These are phyloP conservation scores for Metopolophium dirhodum DNA, from an alignment of 1,140 invertebrate species.

Conservation along the genomic window DNA sequence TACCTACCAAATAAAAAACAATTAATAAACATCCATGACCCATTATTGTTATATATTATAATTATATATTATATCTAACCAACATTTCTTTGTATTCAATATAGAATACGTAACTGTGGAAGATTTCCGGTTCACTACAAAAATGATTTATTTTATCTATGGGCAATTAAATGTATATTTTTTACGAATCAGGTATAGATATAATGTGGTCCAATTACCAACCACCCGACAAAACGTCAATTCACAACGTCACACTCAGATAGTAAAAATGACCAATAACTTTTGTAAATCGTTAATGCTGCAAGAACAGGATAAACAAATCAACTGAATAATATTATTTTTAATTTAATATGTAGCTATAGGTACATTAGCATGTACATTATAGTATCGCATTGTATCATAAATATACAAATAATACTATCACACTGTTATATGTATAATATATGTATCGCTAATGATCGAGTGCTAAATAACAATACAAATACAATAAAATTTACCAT, in stretches of 20 bases:
- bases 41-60: too few species aligned
- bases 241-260: too few species aligned
- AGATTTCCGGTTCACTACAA: too few species aligned
- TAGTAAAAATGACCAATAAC: neutral
- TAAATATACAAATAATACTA: neutral
- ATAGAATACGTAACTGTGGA: too few species aligned
- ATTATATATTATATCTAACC: too few species aligned
- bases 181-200: neutral
- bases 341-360: neutral
- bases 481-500: neutral
- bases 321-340: neutral
- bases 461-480: neutral
- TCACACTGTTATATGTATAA: too few species aligned
- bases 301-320: neutral
- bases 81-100: too few species aligned
- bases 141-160: neutral
- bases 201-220: neutral
- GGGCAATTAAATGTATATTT: neutral
- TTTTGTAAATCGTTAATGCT: too few species aligned
- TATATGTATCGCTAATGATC: neutral
- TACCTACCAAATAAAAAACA: too few species aligned
- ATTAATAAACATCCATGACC: too few species aligned
- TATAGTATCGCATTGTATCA: neutral
- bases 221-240: neutral
- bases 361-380: too few species aligned